phyloP scores from a whole-genome alignment of 2,113 vertebrate genomes.

The Campylomormyrus numenius region DNA sequence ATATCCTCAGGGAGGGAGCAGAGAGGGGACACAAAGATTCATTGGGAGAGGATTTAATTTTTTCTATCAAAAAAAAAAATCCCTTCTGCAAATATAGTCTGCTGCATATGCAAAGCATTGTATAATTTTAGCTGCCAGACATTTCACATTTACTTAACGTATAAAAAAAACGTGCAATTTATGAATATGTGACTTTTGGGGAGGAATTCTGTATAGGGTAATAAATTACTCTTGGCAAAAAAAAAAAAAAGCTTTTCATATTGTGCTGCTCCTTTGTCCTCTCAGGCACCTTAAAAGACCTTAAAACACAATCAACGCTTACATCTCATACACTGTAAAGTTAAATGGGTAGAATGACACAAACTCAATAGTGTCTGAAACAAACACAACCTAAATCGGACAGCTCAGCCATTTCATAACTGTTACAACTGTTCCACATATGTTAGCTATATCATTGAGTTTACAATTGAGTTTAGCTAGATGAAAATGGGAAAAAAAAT shows the following conservation, averaged over 20 bases:
- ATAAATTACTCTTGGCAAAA: conserved; percentile 9
- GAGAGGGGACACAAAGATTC: conserved; percentile 31
- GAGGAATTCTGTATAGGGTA: not conserved
- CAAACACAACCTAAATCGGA: not conserved
- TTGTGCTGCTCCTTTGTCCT: not conserved
- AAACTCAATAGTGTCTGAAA: not conserved
- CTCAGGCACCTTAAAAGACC: not conserved
- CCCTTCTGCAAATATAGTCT: conserved; percentile 16
- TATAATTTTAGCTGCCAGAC: conserved; percentile 10
- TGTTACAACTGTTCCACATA: not conserved
- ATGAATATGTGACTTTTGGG: conserved; percentile 13
- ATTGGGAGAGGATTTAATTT: conserved; percentile 24
- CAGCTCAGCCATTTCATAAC: not conserved
- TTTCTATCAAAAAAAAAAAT: conserved; percentile 17
- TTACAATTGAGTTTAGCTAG: not conserved
- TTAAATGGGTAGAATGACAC: not conserved
- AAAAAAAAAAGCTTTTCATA: not conserved
- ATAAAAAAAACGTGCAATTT: conserved; percentile 6
- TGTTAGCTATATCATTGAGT: not conserved
- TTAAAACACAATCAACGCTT: not conserved
- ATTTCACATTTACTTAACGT: conserved; percentile 10
- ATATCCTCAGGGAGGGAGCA: conserved; percentile 46
- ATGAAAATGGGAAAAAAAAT: not conserved
- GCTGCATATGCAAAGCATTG: conserved; percentile 13
- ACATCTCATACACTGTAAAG: not conserved